Evolutionary conservation across 2,797 vertebrate species (phyloP).

Genomic region (Lepilemur ruficaudatus): DNA sequence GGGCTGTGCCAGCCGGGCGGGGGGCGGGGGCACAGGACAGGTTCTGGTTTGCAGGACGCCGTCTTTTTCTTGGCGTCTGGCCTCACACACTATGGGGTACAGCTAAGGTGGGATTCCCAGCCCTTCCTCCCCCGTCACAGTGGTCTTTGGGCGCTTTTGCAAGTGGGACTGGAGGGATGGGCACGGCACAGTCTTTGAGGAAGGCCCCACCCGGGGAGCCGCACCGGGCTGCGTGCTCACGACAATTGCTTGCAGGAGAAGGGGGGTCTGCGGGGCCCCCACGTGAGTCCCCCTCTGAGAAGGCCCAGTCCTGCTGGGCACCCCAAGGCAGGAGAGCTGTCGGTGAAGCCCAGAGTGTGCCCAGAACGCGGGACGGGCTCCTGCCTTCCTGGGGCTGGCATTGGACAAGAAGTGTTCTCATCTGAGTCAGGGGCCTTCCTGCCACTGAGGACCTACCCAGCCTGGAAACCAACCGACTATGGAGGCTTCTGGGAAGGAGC

Average conservation of each 20-base stretch:
- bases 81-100: too few relatives aligned
- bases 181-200: neutral
- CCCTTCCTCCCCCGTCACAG: neutral
- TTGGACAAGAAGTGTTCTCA: neutral
- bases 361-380: neutral
- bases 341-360: neutral
- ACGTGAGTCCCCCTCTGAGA: neutral
- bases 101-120: too few relatives aligned
- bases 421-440: neutral
- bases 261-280: neutral
- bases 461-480: neutral
- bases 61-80: neutral
- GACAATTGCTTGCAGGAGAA: neutral
- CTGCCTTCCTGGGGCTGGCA: too few relatives aligned
- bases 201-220: neutral
- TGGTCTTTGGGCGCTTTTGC: neutral
- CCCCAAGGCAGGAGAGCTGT: neutral
- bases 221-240: rapidly evolving
- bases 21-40: neutral
- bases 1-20: neutral
- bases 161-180: too few relatives aligned
- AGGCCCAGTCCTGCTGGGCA: neutral
- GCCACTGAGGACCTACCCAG: neutral
- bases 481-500: neutral
- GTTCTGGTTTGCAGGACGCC: neutral